phyloP scores from a whole-genome alignment of 53 echinoderm and acorn worm species.

The Temnopleurus reevesii region DNA sequence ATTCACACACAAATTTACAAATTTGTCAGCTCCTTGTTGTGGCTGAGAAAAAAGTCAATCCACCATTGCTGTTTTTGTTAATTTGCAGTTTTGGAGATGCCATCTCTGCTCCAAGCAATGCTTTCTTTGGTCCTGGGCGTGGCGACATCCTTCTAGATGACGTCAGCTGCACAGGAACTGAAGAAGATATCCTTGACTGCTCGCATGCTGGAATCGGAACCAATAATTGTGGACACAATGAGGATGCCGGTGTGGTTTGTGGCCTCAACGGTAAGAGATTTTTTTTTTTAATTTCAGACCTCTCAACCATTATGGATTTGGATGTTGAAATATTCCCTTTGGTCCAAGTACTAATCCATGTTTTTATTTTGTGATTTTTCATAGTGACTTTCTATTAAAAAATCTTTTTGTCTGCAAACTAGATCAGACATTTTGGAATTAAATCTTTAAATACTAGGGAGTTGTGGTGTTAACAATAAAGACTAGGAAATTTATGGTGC shows the following conservation, averaged over 20 bases:
- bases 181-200: conserved; percentile 32
- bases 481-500: no score
- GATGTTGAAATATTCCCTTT: no score
- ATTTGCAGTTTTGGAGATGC: background rate
- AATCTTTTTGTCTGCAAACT: no score
- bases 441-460: no score
- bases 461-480: no score
- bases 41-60: background rate
- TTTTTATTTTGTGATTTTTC: no score
- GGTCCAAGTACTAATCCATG: no score
- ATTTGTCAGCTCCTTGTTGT: background rate
- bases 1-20: no score
- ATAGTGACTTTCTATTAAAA: no score
- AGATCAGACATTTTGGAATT: no score
- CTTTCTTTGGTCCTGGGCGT: conserved; percentile 40
- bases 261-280: background rate
- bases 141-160: conserved; percentile 53
- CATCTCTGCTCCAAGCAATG: background rate
- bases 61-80: background rate
- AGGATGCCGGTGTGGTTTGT: conserved; percentile 65
- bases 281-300: no score
- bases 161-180: conserved; percentile 45
- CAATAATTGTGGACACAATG: conserved; percentile 54
- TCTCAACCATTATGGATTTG: no score
- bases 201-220: conserved; percentile 1